Evolutionary conservation across 2,888 invertebrate genomes (phyloP), one percentile per base, ranked within the genome.

Genomic region (Macrostomum cliftonense): DNA sequence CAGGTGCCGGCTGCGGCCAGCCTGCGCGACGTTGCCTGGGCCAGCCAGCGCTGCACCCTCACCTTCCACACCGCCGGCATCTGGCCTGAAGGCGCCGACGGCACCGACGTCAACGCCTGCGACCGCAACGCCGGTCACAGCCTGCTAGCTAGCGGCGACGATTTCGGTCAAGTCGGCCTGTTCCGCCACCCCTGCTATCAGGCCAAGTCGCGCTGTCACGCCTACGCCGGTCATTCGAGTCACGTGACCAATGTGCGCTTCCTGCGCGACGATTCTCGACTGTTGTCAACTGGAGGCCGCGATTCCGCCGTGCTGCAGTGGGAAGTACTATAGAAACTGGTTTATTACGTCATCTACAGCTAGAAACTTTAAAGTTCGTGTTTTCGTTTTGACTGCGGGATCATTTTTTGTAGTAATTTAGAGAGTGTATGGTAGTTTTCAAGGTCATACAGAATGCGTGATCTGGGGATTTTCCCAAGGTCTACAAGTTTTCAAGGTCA

Each of bases 301-400:
- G 91, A 91, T 71, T 83, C 82, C 51, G 78, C 81, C 59, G 78
- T 89, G 56, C 76, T 88, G 71, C 88, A 89, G 71, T 91, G 89
- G 89, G 58, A 64, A 50, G 56, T 68, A 16, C 56, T 61, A 7
- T 38, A 39, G 17, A 14, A 28, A 28, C 28, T 28, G 28, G 4
- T 9, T 28, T 4, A 28, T 28, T 28, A 9, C 28, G 28, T 28
- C 4, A 28, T 7, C 28, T 7, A 28, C 5, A 28, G 28, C 5
- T 28, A n/a, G n/a, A n/a, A n/a, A n/a, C 28, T 9, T 28, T 28
- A 28, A 28, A 9, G 28, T 28, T 28, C 28, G 5, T 28, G 9
- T 7, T 7, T 4, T 28, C 28, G 9, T 28, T 28, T 28, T 28
- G 28, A 28, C 28, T 28, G 28, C 28, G 9, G 4, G 9, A 9